Percentiles rank a stretch among this genome's conserved stretches.
phyloP scores from a whole-genome alignment of 1,140 invertebrate genomes.

The Heliothis subflexa region DNA sequence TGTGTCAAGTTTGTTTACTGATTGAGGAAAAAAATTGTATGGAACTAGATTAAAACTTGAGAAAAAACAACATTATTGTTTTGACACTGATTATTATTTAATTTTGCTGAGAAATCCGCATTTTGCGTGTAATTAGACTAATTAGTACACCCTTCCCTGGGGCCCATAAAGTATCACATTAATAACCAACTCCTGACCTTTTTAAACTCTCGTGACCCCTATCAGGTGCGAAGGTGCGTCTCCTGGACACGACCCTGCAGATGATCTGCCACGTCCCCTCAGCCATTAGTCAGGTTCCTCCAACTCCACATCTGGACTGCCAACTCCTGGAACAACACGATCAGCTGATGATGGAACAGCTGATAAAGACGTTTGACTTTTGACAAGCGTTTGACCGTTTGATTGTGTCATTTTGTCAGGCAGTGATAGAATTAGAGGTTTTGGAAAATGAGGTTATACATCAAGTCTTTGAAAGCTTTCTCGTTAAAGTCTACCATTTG shows the following conservation, averaged over 20 bases:
- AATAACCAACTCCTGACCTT: not conserved
- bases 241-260: conserved; percentile 57
- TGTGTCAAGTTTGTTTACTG: too few species aligned
- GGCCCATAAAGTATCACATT: too few species aligned
- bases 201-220: conserved; percentile 49
- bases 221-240: conserved; percentile 56
- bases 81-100: too few species aligned
- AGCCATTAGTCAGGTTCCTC: conserved; percentile 54
- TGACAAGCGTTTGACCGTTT: not conserved
- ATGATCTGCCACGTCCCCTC: conserved; percentile 58
- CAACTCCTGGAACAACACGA: conserved; percentile 30
- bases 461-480: not conserved
- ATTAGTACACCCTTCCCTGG: too few species aligned
- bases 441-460: not conserved
- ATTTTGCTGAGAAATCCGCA: too few species aligned
- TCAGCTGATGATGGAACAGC: not conserved
- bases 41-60: too few species aligned
- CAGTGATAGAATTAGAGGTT: not conserved
- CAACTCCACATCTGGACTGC: conserved; percentile 26
- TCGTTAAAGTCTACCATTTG: too few species aligned
- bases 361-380: conserved; percentile 2
- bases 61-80: too few species aligned
- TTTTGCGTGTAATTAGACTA: too few species aligned
- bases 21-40: too few species aligned
- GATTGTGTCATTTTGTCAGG: not conserved